These are phyloP conservation scores for Anoplopoma fimbria DNA, from an alignment of 2,113 vertebrate genomes.

Conservation along the genomic window DNA sequence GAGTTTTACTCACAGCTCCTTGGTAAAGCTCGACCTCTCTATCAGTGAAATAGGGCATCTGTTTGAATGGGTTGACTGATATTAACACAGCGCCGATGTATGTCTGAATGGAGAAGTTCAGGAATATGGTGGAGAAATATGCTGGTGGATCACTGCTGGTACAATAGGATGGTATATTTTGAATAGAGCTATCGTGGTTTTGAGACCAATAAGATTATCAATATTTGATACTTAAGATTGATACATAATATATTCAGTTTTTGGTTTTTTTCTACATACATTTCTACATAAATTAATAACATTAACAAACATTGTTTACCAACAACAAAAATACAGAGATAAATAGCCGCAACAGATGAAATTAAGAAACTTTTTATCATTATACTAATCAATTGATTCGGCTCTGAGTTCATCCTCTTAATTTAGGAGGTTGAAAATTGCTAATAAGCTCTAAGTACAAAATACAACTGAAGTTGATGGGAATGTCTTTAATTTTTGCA, in stretches of 20 bases:
- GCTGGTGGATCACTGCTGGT: background rate
- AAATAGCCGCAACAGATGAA: no score
- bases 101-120: constrained; percentile 84
- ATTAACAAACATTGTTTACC: background rate
- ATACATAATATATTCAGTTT: background rate
- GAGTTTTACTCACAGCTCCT: constrained; percentile 90
- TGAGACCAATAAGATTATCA: background rate
- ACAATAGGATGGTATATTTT: background rate
- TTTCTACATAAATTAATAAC: background rate
- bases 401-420: background rate
- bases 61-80: constrained; percentile 97
- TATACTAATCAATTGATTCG: background rate
- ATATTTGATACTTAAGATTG: background rate
- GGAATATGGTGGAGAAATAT: constrained; percentile 27
- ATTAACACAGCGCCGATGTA: constrained; percentile 96
- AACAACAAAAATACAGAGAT: background rate
- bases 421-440: background rate
- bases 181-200: background rate
- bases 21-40: constrained; percentile 95
- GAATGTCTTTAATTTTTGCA: background rate
- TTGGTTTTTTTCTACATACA: no score
- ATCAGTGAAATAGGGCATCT: constrained; percentile 98
- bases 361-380: background rate
- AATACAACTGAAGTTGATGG: background rate
- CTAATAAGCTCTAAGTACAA: background rate